Percentiles rank a stretch among this genome's conserved stretches.
Conservation (phyloP, 1,140 invertebrate genomes). For the Drosophila micromelanica region DNA sequence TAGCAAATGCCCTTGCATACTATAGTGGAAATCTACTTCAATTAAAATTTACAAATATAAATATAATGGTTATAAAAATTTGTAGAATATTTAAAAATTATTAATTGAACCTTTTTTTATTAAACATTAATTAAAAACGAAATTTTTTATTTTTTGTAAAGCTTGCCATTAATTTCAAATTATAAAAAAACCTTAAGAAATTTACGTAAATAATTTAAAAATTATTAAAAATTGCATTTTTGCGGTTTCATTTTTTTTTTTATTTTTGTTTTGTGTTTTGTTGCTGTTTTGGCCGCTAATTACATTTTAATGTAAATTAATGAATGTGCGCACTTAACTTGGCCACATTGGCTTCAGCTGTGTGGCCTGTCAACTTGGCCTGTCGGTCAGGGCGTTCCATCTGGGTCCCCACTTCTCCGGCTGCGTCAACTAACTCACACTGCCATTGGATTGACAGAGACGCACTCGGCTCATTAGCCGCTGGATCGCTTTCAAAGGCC, state of each 20-base stretch:
- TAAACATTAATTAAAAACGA: too few relatives aligned
- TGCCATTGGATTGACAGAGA: slow-evolving; percentile 38
- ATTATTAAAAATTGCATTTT: slow-evolving; percentile 65
- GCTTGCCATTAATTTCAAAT: not conserved
- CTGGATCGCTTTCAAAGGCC: slow-evolving; percentile 52
- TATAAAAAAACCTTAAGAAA: slow-evolving; percentile 1
- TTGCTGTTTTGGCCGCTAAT: slow-evolving; percentile 69
- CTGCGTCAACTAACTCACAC: slow-evolving; percentile 50
- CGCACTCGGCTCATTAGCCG: slow-evolving; percentile 71
- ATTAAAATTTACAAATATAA: not conserved
- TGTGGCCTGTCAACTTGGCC: slow-evolving; percentile 64
- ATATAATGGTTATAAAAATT: too few relatives aligned
- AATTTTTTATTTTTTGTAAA: not conserved
- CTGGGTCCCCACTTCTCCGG: slow-evolving; percentile 28
- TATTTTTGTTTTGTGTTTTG: slow-evolving; percentile 9
- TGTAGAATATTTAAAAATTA: too few relatives aligned
- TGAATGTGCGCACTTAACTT: slow-evolving; percentile 75
- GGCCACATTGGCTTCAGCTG: slow-evolving; percentile 46
- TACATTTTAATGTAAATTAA: slow-evolving; percentile 82
- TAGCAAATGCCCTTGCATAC: not conserved
- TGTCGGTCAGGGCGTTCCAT: slow-evolving; percentile 18
- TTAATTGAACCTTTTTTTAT: too few relatives aligned
- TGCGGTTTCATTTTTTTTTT: slow-evolving; percentile 58
- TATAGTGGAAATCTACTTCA: too few relatives aligned
- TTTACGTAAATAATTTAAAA: slow-evolving; percentile 30